Percentiles rank a stretch among this genome's conserved stretches.
These are phyloP conservation scores for Cheilosia urbana DNA, from an alignment of 2,888 invertebrate species.

Conservation along the genomic window DNA sequence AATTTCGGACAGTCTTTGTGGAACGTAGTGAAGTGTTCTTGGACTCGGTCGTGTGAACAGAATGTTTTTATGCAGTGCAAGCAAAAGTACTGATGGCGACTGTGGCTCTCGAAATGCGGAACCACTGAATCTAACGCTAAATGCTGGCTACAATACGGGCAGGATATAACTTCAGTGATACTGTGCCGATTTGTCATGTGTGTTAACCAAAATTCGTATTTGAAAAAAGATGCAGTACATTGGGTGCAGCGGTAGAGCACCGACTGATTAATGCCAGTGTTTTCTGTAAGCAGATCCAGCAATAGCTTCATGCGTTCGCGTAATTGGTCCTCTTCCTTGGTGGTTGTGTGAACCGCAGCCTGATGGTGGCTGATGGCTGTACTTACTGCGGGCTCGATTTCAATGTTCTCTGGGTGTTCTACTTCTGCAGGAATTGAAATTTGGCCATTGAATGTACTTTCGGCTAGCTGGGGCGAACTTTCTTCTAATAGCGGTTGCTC, in stretches of 20 bases:
- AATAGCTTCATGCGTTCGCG: slow-evolving; percentile 16
- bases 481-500: no score
- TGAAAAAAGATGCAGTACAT: slow-evolving; percentile 77
- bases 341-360: background rate
- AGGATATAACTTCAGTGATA: background rate
- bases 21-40: slow-evolving; percentile 26
- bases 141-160: slow-evolving; percentile 32
- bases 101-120: slow-evolving; percentile 32
- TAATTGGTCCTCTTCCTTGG: slow-evolving; percentile 10
- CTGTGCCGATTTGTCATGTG: slow-evolving; percentile 76
- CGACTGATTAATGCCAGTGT: slow-evolving; percentile 33
- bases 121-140: slow-evolving; percentile 5
- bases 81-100: slow-evolving; percentile 46
- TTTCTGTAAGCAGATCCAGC: slow-evolving; percentile 49
- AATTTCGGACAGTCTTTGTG: slow-evolving; percentile 15
- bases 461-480: no score
- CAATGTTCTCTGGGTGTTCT: background rate
- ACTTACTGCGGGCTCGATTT: background rate
- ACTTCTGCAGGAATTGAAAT: no score
- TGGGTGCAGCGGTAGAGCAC: slow-evolving; percentile 75
- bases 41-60: slow-evolving; percentile 12
- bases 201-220: slow-evolving; percentile 74
- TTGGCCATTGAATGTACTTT: no score
- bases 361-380: background rate
- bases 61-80: slow-evolving; percentile 47